Conservation (phyloP, 2,888 invertebrate genomes). For the Parnassius glacialis region DNA sequence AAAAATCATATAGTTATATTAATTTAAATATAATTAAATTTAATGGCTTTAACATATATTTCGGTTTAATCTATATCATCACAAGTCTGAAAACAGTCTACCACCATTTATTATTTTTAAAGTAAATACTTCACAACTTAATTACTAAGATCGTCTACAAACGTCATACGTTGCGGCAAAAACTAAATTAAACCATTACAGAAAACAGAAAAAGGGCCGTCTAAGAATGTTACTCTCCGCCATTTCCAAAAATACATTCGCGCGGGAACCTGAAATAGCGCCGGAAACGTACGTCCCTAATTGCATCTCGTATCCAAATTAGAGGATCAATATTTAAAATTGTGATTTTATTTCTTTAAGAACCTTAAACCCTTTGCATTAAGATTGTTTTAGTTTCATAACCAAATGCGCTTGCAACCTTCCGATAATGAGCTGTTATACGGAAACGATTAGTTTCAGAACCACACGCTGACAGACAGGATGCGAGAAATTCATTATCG, state of each 20-base stretch:
- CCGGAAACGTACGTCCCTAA: constrained; percentile 66
- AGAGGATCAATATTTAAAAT: constrained; percentile 22
- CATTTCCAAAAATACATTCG: constrained; percentile 45
- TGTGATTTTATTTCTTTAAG: constrained; percentile 26
- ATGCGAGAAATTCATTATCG: constrained; percentile 72
- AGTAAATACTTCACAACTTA: constrained; percentile 1
- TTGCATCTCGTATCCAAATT: constrained; percentile 35
- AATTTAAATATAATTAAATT: too few species aligned
- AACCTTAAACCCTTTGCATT: fast-evolving
- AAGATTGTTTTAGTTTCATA: constrained; percentile 31
- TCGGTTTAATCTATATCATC: background rate
- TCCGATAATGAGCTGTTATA: constrained; percentile 35
- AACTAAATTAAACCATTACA: constrained; percentile 20
- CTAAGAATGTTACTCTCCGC: constrained; percentile 24
- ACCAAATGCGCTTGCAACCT: constrained; percentile 33
- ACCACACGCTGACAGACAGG: constrained; percentile 74
- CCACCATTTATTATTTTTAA: background rate
- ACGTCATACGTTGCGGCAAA: constrained; percentile 1
- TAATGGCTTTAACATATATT: background rate
- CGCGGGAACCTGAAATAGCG: constrained; percentile 68
- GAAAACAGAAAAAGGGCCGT: constrained; percentile 22
- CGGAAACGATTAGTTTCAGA: constrained; percentile 77
- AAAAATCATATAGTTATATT: too few species aligned
- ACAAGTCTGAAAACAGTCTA: background rate
- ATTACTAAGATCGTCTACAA: constrained; percentile 2